Percentiles rank a stretch among this genome's conserved stretches.
phyloP scores from a whole-genome alignment of 2,113 vertebrate species.

The Scomber scombrus region DNA sequence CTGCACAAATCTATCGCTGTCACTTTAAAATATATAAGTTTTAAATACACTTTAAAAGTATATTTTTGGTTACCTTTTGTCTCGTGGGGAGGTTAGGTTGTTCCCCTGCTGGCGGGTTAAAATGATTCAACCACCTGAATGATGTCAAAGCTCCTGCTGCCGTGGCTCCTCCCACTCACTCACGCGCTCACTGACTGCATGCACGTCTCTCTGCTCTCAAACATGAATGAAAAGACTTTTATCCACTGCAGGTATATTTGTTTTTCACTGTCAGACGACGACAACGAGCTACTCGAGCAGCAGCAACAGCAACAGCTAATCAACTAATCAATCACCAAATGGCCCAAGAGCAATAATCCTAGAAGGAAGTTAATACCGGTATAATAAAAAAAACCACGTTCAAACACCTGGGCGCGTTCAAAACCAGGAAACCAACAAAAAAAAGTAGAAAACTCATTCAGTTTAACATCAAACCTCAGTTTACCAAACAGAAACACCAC shows the following conservation, averaged over 20 bases:
- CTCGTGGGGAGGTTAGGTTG: no score
- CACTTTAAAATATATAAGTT: no score
- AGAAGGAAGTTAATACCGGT: background rate
- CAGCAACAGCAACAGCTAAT: no score
- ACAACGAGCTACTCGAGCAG: no score
- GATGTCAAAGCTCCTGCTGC: background rate
- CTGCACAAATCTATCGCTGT: no score
- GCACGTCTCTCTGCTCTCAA: background rate
- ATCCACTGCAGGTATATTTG: background rate
- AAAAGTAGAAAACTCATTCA: background rate
- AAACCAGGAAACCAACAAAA: constrained; percentile 31
- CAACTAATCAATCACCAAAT: background rate
- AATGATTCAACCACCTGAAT: background rate
- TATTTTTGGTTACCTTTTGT: no score
- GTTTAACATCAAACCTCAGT: no score
- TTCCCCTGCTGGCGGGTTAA: no score
- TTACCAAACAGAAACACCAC: background rate
- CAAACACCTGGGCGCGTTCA: constrained; percentile 6
- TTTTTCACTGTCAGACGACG: background rate
- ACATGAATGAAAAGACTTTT: background rate
- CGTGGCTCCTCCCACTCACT: constrained; percentile 12
- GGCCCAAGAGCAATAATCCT: background rate
- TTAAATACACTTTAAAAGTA: no score
- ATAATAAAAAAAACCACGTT: background rate
- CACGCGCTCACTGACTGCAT: background rate